phyloP scores from a whole-genome alignment of 2,888 invertebrate genomes.

The Artemia sinica region DNA sequence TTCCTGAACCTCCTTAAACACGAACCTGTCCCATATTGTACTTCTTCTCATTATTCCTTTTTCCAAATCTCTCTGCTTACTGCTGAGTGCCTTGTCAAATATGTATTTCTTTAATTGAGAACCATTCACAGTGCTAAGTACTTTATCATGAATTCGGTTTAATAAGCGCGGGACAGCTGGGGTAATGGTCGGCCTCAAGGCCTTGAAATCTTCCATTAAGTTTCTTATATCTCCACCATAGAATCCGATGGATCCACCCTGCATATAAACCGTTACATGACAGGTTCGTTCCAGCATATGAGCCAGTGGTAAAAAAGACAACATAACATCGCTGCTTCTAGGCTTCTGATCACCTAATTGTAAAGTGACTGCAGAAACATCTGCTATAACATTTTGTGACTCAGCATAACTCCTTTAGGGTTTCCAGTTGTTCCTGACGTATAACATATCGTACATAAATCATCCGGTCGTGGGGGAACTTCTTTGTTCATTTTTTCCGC shows the following conservation, averaged over 20 bases:
- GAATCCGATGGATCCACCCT: constrained; percentile 87
- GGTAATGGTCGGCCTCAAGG: constrained; percentile 77
- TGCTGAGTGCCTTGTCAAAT: constrained; percentile 68
- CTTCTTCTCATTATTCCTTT: constrained; percentile 70
- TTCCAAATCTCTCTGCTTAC: constrained; percentile 70
- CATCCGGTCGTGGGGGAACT: constrained; percentile 63
- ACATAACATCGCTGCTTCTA: constrained; percentile 57
- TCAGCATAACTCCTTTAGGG: constrained; percentile 93
- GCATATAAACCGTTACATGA: constrained; percentile 36
- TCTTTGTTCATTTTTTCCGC: constrained; percentile 53
- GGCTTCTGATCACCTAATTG: constrained; percentile 76
- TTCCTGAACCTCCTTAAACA: constrained; percentile 79
- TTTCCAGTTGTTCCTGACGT: constrained; percentile 92
- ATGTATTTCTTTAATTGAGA: constrained; percentile 63
- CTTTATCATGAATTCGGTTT: constrained; percentile 85
- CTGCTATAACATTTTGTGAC: constrained; percentile 81
- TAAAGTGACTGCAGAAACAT: constrained; percentile 64
- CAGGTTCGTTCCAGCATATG: constrained; percentile 94
- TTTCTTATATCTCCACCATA: constrained; percentile 79
- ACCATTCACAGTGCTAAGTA: constrained; percentile 44
- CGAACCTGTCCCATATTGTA: constrained; percentile 79
- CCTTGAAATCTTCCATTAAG: constrained; percentile 68
- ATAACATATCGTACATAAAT: constrained; percentile 86
- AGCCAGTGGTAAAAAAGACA: constrained; percentile 88
- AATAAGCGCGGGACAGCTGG: constrained; percentile 86